phyloP scores from a whole-genome alignment of 2,797 vertebrate genomes.

The Delichon dasypus region DNA sequence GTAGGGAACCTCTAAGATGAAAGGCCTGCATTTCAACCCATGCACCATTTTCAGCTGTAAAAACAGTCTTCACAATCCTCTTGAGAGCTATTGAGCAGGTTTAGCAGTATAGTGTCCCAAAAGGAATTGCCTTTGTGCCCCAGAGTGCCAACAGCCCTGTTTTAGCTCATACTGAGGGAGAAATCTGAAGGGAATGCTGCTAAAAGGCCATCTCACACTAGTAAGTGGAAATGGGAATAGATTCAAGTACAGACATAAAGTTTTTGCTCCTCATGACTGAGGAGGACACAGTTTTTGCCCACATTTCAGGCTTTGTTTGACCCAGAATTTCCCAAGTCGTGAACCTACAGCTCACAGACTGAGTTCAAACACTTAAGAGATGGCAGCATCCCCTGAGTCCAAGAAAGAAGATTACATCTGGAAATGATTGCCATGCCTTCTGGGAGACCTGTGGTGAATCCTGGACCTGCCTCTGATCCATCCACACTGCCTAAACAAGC shows the following conservation, averaged over 20 bases:
- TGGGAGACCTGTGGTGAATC: background rate
- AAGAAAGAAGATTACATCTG: background rate
- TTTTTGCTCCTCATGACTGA: background rate
- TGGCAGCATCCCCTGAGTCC: background rate
- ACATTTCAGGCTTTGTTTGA: background rate
- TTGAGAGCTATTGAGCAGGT: background rate
- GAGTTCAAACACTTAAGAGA: background rate
- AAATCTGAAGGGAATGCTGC: background rate
- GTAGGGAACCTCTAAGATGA: background rate
- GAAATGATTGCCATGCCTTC: background rate
- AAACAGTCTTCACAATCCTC: background rate
- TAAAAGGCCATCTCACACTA: background rate
- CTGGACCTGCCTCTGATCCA: background rate
- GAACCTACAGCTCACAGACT: background rate
- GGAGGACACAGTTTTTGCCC: background rate
- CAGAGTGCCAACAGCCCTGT: background rate
- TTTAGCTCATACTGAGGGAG: background rate
- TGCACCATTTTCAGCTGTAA: background rate
- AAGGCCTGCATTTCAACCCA: background rate
- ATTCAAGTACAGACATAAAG: background rate
- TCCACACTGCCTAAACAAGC: background rate
- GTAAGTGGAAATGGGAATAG: background rate
- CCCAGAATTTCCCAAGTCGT: background rate
- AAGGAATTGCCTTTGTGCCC: background rate
- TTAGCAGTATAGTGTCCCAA: background rate